phyloP scores from a whole-genome alignment of 2,888 invertebrate species.

The Syrista parreyssii region DNA sequence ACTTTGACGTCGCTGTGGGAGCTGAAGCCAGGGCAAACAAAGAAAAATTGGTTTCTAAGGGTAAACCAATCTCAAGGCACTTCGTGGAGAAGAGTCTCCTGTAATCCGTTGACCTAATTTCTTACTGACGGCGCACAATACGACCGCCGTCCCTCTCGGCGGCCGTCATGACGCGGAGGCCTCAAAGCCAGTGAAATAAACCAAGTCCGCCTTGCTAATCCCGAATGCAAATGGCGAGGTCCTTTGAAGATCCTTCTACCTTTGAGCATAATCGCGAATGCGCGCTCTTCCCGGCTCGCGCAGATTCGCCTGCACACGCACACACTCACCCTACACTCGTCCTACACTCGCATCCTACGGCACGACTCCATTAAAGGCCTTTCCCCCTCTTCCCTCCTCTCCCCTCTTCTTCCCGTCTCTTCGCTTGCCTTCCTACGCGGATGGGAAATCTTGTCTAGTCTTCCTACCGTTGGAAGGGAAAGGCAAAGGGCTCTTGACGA shows the following conservation, averaged over 20 bases:
- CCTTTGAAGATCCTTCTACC: constrained; percentile 51
- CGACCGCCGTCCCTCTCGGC: too few relatives aligned
- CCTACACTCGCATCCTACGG: too few relatives aligned
- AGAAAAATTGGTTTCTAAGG: constrained; percentile 46
- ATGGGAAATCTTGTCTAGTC: too few relatives aligned
- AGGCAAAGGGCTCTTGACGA: too few relatives aligned
- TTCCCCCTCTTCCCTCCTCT: too few relatives aligned
- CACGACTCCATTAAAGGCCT: too few relatives aligned
- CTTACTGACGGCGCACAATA: constrained; percentile 1
- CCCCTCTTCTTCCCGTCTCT: too few relatives aligned
- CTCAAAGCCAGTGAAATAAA: background rate
- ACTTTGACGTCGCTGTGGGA: constrained; percentile 1
- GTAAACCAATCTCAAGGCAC: constrained; percentile 48
- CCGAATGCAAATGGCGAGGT: constrained; percentile 50
- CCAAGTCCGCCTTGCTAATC: constrained; percentile 37
- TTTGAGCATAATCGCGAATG: constrained; percentile 29
- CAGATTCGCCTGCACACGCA: too few relatives aligned
- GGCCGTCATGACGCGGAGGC: background rate
- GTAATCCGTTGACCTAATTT: constrained; percentile 47
- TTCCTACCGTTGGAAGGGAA: too few relatives aligned
- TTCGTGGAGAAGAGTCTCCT: constrained; percentile 32
- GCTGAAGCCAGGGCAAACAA: constrained; percentile 24
- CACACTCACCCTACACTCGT: too few relatives aligned
- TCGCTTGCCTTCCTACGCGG: too few relatives aligned
- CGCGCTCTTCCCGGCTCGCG: too few relatives aligned